Base-by-base conservation (phyloP, 2,113 vertebrate genomes). In the Anseranas semipalmata region DNA sequence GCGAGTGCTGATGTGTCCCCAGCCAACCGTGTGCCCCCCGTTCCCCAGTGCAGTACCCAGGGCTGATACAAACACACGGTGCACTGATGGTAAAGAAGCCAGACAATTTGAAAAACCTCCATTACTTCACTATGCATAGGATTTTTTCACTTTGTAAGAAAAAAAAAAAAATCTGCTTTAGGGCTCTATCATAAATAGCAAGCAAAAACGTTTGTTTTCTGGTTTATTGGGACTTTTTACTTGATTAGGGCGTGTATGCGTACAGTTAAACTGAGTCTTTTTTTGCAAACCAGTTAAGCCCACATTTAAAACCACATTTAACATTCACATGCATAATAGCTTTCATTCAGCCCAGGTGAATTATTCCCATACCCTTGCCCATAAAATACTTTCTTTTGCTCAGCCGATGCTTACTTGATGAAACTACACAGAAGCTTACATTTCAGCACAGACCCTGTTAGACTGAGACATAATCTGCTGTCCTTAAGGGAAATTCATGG, bases 11-110 rank as follows among this genome's bases (percentile, higher is more conserved):
- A 9, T 7, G n/a, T n/a, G 33, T 30, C 37, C 2, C 12, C 16
- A 17, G 21, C 17, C 2, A 55, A 58, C 53, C 39, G 59, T 0
- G 0, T 12, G 58, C 18, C 72, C 33, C 3, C 0, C 41, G 12
- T 25, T 41, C 16, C 28, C 55, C 52, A 8, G 22, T 15, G 24
- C 33, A 22, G 22, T 27, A 35, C 28, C 30, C 9, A 17, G 9
- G 50, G 37, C 7, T 45, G 75, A 32, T 30, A 15, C 28, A 53
- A 53, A 35, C 2, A 21, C 16, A 16, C 33, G 8, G 19, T 1
- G 6, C 12, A 46, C 15, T 4, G 15, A 12, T 15, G 16, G 10
- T 70, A 27, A 87, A 55, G 46, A 32, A 45, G 16, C 4, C 24
- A 35, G 28, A 13, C 35, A 18, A 39, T 8, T 35, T 59, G 12